Evolutionary conservation across 2,113 vertebrate species (phyloP), one percentile per base, ranked within the genome.

Genomic region (Psilopsiagon aymara): DNA sequence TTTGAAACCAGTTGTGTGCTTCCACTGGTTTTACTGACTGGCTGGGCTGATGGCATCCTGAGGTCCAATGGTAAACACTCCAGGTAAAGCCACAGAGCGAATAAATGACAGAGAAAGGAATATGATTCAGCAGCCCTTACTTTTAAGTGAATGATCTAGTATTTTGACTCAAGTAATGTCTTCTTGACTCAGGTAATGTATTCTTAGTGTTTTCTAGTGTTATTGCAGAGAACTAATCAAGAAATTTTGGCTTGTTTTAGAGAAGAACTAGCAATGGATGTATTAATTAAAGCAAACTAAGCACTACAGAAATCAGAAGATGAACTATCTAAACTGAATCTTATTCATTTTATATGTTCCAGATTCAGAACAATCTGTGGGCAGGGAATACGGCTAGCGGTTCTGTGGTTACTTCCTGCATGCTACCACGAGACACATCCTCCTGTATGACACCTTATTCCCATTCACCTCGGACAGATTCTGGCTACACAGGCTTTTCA

Each of bases 321-420:
- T 53, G 71, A 80, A 82, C 88, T 33, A 68, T 55, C 10, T 95
- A 79, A 92, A 93, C 94, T 92, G 98, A 95, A 98, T 88, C 63
- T 70, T 94, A 89, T 88, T 95, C 66, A 41, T 97, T 95, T 96
- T 84, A 71, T 97, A 64, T 97, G 33, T 98, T 97, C 75, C 98
- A 99, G 99, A 99, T 99, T 95, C 98, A 99, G 94, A 99, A 99
- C 98, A 99, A 99, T 98, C 97, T 99, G 98, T 99, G 99, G 99
- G 97, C 99, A 39, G 98, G 98, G 92, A 98, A 99, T 11, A 91
- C 98, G 11, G 98, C 98, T 13, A 98, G 98, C 1, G 96, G 99
- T 89, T 98, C 99, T 8, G 98, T 99, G 97, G 99, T 99, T 57
- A 99, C 99, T 5, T 99, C 99, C 82, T 99, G 99, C 97, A 99